These are phyloP conservation scores for Sapayoa aenigma DNA, from an alignment of 2,113 vertebrate genomes.

Conservation along the genomic window DNA sequence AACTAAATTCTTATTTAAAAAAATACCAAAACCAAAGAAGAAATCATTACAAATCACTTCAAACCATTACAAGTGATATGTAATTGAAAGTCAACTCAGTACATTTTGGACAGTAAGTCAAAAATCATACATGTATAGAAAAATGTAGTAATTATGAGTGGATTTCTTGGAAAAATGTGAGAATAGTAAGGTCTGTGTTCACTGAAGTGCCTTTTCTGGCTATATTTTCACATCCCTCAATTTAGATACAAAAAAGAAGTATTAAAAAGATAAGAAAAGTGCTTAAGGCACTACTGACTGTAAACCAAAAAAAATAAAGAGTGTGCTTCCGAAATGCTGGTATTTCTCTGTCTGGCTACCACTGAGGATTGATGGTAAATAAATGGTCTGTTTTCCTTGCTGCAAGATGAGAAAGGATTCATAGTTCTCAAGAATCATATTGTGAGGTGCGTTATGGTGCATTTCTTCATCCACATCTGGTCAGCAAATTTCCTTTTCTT, in stretches of 20 bases:
- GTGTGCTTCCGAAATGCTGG: background rate
- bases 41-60: background rate
- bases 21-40: background rate
- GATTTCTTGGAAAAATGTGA: background rate
- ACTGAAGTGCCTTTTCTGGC: background rate
- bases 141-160: background rate
- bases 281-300: background rate
- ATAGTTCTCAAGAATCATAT: background rate
- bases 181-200: background rate
- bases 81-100: background rate
- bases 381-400: background rate
- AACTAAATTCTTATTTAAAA: background rate
- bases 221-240: background rate
- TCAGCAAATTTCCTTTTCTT: background rate
- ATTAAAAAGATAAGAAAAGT: background rate
- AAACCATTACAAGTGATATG: background rate
- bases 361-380: background rate
- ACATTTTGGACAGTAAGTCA: background rate
- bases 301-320: background rate
- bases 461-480: background rate
- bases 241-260: background rate
- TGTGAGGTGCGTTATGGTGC: fast-evolving
- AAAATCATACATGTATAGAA: background rate
- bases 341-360: background rate
- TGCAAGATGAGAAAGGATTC: background rate